These are phyloP conservation scores for Paralichthys olivaceus DNA, from an alignment of 2,113 vertebrate genomes.

Conservation along the genomic window DNA sequence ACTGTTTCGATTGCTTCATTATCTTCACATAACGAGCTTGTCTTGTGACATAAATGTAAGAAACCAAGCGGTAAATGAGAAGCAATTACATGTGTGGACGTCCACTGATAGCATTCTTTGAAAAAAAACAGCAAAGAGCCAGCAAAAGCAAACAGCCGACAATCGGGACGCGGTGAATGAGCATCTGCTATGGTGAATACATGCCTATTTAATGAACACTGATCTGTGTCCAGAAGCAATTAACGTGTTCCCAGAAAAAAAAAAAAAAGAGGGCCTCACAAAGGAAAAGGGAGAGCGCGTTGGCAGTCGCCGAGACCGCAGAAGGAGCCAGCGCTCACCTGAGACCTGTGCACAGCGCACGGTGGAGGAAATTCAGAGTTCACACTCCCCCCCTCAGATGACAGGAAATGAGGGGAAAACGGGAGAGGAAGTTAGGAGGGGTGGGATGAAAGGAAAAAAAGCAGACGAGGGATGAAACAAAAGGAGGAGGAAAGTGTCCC, in stretches of 20 bases:
- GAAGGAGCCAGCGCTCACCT: constrained; percentile 63
- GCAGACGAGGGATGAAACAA: constrained; percentile 49
- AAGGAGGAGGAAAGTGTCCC: constrained; percentile 53
- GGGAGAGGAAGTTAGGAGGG: constrained; percentile 32
- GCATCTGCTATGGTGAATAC: constrained; percentile 65
- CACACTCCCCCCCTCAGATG: constrained; percentile 40
- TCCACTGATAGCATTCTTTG: background rate
- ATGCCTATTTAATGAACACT: constrained; percentile 64
- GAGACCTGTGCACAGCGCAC: constrained; percentile 41
- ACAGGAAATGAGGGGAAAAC: constrained; percentile 42
- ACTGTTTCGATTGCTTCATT: background rate
- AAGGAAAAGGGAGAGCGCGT: constrained; percentile 34
- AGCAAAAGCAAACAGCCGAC: constrained; percentile 13
- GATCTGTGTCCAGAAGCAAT: constrained; percentile 77
- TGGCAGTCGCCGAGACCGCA: constrained; percentile 55
- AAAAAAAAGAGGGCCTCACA: constrained; percentile 18
- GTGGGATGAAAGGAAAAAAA: constrained; percentile 8
- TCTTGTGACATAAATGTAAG: background rate
- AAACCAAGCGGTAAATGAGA: background rate
- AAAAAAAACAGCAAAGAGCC: constrained; percentile 11
- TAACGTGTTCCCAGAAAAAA: constrained; percentile 56
- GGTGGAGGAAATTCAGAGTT: constrained; percentile 49
- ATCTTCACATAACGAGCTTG: background rate
- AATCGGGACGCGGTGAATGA: constrained; percentile 40
- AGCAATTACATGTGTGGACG: constrained; percentile 31